Conservation (phyloP, 2,797 vertebrate genomes). For the Peromyscus nudipes region DNA sequence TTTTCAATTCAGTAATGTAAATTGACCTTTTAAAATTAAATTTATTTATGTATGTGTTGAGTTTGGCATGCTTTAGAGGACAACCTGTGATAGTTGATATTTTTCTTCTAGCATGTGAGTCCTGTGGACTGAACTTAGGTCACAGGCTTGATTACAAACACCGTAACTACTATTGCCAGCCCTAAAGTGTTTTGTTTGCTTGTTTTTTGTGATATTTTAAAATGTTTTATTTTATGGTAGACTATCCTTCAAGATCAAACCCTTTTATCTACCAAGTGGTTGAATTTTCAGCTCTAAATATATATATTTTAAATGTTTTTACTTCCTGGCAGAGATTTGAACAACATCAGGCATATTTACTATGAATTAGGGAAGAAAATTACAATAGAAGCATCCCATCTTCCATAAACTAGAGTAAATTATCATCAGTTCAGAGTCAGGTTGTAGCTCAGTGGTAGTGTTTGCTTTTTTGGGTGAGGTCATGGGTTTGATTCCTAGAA, state of each 20-base stretch:
- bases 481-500: neutral
- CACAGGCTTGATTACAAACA: neutral
- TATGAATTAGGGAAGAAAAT: neutral
- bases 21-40: neutral
- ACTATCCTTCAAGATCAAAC: neutral
- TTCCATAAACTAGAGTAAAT: neutral
- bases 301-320: neutral
- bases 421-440: neutral
- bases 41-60: neutral
- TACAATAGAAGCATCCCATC: too few relatives aligned
- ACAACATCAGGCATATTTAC: neutral
- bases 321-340: neutral
- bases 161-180: neutral
- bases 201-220: neutral
- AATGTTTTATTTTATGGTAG: conserved; percentile 38
- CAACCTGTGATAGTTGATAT: neutral
- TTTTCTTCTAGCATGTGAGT: neutral
- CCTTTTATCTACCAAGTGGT: neutral
- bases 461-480: neutral
- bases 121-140: neutral
- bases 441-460: neutral
- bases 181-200: neutral
- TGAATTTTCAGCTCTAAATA: too few relatives aligned
- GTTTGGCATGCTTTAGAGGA: neutral
- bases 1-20: conserved; percentile 22